Evolutionary conservation across 2,797 vertebrate genomes (phyloP), one percentile per base, ranked within the genome.

Genomic region (Cetoscarus ocellatus): DNA sequence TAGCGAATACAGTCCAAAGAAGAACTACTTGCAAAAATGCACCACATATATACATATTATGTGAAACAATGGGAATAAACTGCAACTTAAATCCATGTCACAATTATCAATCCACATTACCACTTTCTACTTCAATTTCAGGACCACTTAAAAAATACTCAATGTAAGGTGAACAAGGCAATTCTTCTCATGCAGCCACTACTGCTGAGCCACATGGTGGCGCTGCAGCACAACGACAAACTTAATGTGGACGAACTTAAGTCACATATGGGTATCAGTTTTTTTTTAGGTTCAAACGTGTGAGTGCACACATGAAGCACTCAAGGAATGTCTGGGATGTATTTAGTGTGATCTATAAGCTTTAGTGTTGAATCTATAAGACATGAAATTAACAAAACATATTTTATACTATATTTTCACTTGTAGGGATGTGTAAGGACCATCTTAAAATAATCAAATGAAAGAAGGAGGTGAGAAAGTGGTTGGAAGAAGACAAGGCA

Each of bases 131-230:
- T 44, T 59, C 10, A 6, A 40, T 40, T 49, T 6, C 15, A 36
- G 39, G 27, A 36, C 15, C n/a, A 43, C 6, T 6, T 39, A 5
- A 19, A 34, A 3, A 62, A 59, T 13, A 9, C 13, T 7, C 39
- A 39, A 19, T n/a, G 13, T 3, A 49, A 6, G 34, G 5, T 47
- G 11, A 39, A 65, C 1, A 38, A 42, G 5, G 7, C 7, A 34
- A 3, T 38, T 57, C 35, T 49, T n/a, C n/a, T 27, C 40, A 18
- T 18, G 14, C 10, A 3, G 57, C 8, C 6, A 38, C 51, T 42
- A 39, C 67, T 5, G 19, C 66, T 58, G 38, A 60, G 6, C 87
- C 92, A 89, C 90, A 86, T 11, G 86, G 67, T 82, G 93, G 91
- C 87, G 64, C 0, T 79, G 62, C 52, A 86, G 58, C 3, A 18